These are phyloP conservation scores for Drosophila neutralis DNA, from an alignment of 2,888 invertebrate species.

Conservation along the genomic window DNA sequence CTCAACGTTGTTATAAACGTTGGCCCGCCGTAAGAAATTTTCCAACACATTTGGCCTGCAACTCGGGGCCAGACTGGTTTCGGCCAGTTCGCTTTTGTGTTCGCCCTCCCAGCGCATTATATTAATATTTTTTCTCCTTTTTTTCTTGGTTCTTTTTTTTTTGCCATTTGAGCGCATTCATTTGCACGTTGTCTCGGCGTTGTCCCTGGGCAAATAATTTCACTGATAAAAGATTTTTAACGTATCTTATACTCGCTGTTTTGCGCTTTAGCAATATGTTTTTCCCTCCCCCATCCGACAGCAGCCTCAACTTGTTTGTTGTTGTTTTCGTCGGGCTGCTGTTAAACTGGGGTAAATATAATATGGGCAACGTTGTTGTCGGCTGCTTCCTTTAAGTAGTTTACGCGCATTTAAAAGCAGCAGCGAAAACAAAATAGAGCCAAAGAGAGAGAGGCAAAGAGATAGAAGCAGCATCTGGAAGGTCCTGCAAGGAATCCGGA, in stretches of 20 bases:
- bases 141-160: conserved; percentile 13
- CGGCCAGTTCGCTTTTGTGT: conserved; percentile 56
- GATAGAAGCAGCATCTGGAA: conserved; percentile 12
- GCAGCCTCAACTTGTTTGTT: conserved; percentile 46
- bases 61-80: conserved; percentile 65
- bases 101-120: conserved; percentile 1
- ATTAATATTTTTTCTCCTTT: conserved; percentile 22
- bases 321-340: conserved; percentile 21
- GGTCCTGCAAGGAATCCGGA: conserved; percentile 52
- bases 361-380: conserved; percentile 48
- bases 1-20: conserved; percentile 67
- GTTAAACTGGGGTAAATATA: conserved; percentile 32
- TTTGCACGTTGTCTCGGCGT: conserved; percentile 33
- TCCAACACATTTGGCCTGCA: conserved; percentile 77
- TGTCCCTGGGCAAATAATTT: conserved; percentile 80
- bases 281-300: conserved; percentile 10
- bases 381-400: conserved; percentile 71
- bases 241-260: conserved; percentile 77
- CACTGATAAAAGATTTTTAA: conserved; percentile 80
- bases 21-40: conserved; percentile 65
- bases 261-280: conserved; percentile 78
- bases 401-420: conserved; percentile 73
- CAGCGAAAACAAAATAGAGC: conserved; percentile 14
- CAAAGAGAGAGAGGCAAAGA: background rate
- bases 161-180: conserved; percentile 45